Percentiles rank a stretch among this genome's conserved stretches.
phyloP scores from a whole-genome alignment of 2,113 vertebrate genomes.

The Pitta sordida region DNA sequence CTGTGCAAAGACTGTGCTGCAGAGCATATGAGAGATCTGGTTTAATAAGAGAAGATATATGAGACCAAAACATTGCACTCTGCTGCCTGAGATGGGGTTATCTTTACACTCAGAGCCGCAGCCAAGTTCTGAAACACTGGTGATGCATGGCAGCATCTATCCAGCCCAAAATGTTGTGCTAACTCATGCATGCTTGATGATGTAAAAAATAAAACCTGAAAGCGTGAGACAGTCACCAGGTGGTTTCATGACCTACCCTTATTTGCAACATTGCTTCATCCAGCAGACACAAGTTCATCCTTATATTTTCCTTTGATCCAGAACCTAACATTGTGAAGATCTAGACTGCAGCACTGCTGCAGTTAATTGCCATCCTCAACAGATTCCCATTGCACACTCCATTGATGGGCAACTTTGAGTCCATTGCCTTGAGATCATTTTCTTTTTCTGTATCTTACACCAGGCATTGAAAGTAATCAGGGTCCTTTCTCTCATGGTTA shows the following conservation, averaged over 20 bases:
- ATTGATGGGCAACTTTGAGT: neutral
- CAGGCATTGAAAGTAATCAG: neutral
- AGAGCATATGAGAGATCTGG: neutral
- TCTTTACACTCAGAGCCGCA: neutral
- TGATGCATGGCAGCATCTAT: fast-evolving
- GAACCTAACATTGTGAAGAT: neutral
- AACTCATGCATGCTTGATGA: neutral
- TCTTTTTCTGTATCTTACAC: neutral
- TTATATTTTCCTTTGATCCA: neutral
- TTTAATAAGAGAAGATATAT: neutral
- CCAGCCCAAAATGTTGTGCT: neutral
- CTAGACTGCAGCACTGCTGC: neutral
- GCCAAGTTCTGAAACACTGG: neutral
- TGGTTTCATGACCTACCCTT: neutral
- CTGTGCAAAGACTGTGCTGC: neutral
- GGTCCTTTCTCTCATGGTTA: neutral
- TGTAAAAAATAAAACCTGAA: neutral
- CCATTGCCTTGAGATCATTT: neutral
- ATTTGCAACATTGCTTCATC: neutral
- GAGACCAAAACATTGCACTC: neutral
- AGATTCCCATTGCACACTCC: neutral
- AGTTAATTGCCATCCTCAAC: neutral
- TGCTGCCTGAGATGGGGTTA: neutral
- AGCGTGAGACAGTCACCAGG: neutral
- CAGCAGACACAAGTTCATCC: neutral